Evolutionary conservation across 2,113 vertebrate genomes (phyloP).

Genomic region (Elephas maximus): DNA sequence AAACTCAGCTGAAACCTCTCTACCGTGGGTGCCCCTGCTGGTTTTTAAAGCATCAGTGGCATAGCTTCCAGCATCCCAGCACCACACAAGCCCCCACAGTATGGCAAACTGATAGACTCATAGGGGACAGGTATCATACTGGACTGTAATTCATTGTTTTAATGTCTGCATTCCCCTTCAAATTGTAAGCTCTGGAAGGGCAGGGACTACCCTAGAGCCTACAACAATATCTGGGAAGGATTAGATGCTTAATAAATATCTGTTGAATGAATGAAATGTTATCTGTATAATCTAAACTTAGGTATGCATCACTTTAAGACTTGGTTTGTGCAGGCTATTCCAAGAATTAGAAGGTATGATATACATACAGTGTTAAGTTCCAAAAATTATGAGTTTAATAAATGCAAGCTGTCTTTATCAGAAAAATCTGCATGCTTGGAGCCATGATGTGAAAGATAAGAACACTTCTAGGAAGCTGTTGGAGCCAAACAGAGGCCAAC

Average conservation of each 20-base stretch:
- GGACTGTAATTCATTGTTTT: background rate
- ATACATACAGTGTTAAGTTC: background rate
- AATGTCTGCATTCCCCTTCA: background rate
- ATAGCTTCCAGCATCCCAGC: no score
- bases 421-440: background rate
- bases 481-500: background rate
- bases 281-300: background rate
- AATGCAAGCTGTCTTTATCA: background rate
- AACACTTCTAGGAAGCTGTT: background rate
- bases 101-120: no score
- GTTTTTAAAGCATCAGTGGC: no score
- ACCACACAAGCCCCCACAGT: no score
- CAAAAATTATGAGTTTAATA: background rate
- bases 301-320: background rate
- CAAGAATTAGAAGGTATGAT: background rate
- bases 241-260: background rate
- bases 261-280: background rate
- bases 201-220: no score
- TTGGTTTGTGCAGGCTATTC: background rate
- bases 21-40: no score
- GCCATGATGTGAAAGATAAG: background rate
- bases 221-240: background rate
- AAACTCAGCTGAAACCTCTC: no score
- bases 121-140: background rate
- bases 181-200: background rate